phyloP scores from a whole-genome alignment of 2,113 vertebrate genomes.

The Gulo gulo region DNA sequence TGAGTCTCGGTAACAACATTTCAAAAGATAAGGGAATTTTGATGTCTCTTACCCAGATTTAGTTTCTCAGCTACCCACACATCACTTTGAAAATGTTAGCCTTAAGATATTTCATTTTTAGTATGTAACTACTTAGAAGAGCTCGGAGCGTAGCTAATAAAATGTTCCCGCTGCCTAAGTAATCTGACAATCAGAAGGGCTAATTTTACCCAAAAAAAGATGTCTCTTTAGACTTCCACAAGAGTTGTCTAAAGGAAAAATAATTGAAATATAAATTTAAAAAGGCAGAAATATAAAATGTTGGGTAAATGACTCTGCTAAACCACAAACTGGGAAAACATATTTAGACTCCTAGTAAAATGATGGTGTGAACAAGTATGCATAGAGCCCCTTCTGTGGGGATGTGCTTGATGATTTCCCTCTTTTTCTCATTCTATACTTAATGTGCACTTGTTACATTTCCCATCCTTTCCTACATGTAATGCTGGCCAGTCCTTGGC shows the following conservation, averaged over 20 bases:
- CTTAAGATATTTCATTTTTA: slow-evolving; percentile 21
- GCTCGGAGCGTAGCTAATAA: not conserved
- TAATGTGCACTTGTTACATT: not conserved
- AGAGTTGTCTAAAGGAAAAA: not conserved
- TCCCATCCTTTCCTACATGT: not conserved
- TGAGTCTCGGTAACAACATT: not conserved
- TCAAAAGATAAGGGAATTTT: slow-evolving; percentile 23
- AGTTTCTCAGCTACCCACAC: not conserved
- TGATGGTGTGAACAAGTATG: not conserved
- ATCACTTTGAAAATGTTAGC: slow-evolving; percentile 11
- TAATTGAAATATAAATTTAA: not conserved
- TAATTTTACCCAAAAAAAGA: not conserved
- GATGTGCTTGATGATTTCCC: not conserved
- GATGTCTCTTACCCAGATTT: not conserved
- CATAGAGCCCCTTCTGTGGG: not conserved
- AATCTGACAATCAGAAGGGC: not conserved
- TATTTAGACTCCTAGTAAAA: not conserved
- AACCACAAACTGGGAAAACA: not conserved
- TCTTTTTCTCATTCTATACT: not conserved
- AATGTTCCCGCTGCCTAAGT: not conserved
- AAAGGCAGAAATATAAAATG: not conserved
- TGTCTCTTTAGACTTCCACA: not conserved
- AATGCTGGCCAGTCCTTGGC: not conserved
- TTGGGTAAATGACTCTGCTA: not conserved
- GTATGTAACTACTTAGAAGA: slow-evolving; percentile 41